phyloP scores from a whole-genome alignment of 2,888 invertebrate species.

The Hydraecia micacea region DNA sequence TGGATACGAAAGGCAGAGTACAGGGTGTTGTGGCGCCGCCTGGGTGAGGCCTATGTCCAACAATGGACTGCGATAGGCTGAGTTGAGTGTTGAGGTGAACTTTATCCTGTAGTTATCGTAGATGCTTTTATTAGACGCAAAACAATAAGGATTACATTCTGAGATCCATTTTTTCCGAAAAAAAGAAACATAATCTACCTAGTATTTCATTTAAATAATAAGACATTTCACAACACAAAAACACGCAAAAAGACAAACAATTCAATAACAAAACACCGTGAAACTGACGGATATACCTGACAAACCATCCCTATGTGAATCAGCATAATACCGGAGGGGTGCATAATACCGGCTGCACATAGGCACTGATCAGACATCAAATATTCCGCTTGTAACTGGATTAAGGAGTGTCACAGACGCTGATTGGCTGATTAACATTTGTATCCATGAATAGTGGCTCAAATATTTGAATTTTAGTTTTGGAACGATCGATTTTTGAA shows the following conservation, averaged over 20 bases:
- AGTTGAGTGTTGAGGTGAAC: no score
- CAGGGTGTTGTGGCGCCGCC: no score
- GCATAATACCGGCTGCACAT: conserved; percentile 50
- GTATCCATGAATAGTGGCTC: conserved; percentile 22
- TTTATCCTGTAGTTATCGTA: no score
- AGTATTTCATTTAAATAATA: not conserved
- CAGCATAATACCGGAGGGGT: conserved; percentile 55
- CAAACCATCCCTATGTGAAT: conserved; percentile 46
- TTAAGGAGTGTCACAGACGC: conserved; percentile 61
- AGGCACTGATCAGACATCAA: conserved; percentile 65
- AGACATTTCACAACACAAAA: not conserved
- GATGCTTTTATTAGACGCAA: no score
- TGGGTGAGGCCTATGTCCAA: no score
- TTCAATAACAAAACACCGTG: conserved; percentile 29
- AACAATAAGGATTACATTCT: not conserved
- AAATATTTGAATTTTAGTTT: conserved; percentile 39
- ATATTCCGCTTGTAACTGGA: conserved; percentile 68
- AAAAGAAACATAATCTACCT: not conserved
- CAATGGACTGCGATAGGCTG: no score
- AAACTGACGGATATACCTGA: conserved; percentile 52
- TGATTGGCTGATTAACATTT: conserved; percentile 63
- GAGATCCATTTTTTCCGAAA: not conserved
- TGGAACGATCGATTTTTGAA: not conserved
- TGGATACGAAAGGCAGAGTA: no score
- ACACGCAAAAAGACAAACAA: conserved; percentile 16